Evolutionary conservation across 2,888 invertebrate species (phyloP), one percentile per base, ranked within the genome.

Genomic region (Apamea anceps): DNA sequence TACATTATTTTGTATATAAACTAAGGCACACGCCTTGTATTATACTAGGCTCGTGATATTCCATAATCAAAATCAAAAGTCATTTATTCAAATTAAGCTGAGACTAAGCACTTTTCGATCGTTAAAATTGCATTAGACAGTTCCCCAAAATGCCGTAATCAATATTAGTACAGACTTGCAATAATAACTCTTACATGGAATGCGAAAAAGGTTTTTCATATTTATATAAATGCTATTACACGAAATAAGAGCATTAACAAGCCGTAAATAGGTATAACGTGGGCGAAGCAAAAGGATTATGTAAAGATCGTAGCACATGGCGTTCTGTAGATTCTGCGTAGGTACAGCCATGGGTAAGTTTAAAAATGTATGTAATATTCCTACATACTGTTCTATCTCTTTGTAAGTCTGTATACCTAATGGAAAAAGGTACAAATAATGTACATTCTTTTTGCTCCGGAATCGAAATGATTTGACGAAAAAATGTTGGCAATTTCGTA

Each of bases 401-500:
- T 57, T 54, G 37, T 48, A 48, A 57, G 54, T 68, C 75, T 60
- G 13, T 62, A 66, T 63, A 66, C 25, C 57, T 73, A 73, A 75
- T 82, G 66, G 63, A 72, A 75, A 73, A 81, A 78, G 48, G 62
- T 60, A 75, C 51, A 74, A 63, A 79, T 77, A 85, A 77, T 75
- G 32, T 72, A 79, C 28, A 66, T 83, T 77, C 71, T 71, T 80
- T 81, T 78, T 80, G 48, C 45, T 72, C 37, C 62, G 70, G 42
- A 77, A 82, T 81, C 74, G 82, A 87, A 89, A 84, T 82, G 77
- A 82, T 82, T 82, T 80, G 70, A 66, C 45, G 72, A 85, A 83
- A 87, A 87, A 83, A 77, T 81, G 75, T 85, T n/a, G 70, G 77
- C 81, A 77, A 82, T 88, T 85, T 85, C 85, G 63, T 87, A 84